Evolutionary conservation across 2,113 vertebrate species (phyloP), one percentile per base, ranked within the genome.

Genomic region (Felis chaus): DNA sequence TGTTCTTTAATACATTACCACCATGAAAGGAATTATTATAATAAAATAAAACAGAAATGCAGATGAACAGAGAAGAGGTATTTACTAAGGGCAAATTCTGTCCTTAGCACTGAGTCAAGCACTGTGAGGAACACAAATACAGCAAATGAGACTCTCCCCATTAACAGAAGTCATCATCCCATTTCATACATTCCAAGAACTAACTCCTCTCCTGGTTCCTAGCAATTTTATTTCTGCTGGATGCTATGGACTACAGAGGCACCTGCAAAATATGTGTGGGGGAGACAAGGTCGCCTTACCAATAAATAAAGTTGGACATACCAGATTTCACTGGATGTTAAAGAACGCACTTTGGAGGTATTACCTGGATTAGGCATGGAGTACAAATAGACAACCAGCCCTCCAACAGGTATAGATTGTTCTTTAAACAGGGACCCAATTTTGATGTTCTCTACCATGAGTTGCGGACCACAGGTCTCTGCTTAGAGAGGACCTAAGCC

Each of bases 1-100:
- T 87, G 23, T 86, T 97, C 85, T 76, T 92, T 73, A 96, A 76
- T 18, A 95, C 71, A 78, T 94, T 88, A 90, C 95, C 95, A 97
- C 78, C 79, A 86, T 19, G 31, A 68, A 97, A 89, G 41, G 65
- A 36, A 65, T 93, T 66, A 97, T 33, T 73, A 95, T 94, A 91
- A 97, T 69, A 80, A 76, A 96, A 96, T 87, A 45, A 91, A 96
- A 86, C 7, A 79, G n/a, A 90, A 31, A 27, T 78, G 33, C 8
- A 97, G 91, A 83, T 16, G 61, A 91, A 81, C 53, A 78, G 68
- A 76, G 68, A 86, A 80, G 5, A 93, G 57, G 50, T 73, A 94
- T 57, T 94, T 89, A 91, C 71, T 89, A 89, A 63, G 65, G 85
- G 33, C 27, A 39, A 78, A 23, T 65, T 89, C 23, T 82, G 36